Evolutionary conservation across 2,888 invertebrate species (phyloP).

Genomic region (Xestia c-nigrum): DNA sequence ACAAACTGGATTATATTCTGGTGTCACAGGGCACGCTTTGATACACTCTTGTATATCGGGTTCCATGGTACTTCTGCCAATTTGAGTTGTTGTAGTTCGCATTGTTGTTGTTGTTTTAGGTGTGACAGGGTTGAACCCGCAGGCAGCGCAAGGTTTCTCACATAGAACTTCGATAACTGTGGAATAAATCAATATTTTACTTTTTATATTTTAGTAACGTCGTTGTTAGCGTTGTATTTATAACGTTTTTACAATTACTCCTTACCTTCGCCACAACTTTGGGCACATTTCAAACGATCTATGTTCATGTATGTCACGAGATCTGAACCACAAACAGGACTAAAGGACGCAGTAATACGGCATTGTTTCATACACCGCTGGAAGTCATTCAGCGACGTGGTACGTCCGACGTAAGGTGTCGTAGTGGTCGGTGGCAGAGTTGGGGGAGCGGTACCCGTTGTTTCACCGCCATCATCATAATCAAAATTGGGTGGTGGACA

Average conservation of each 20-base stretch:
- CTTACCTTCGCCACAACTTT: conserved; percentile 83
- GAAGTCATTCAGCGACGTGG: conserved; percentile 21
- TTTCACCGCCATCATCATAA: not conserved
- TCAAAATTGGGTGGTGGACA: conserved; percentile 42
- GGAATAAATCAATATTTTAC: conserved; percentile 1
- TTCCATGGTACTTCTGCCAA: conserved; percentile 15
- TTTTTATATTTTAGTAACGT: no score
- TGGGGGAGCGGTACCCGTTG: not conserved
- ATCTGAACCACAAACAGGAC: conserved; percentile 86
- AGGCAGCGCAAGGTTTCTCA: conserved; percentile 50
- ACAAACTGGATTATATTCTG: conserved; percentile 86
- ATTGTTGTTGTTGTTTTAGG: conserved; percentile 29
- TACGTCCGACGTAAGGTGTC: conserved; percentile 10
- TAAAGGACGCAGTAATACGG: conserved; percentile 78
- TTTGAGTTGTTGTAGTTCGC: conserved; percentile 7
- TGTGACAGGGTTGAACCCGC: conserved; percentile 25
- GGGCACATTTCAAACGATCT: conserved; percentile 81
- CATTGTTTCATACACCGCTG: conserved; percentile 72
- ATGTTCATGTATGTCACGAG: conserved; percentile 82
- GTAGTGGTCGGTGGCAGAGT: conserved; percentile 2
- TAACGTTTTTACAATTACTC: not conserved
- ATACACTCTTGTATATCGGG: conserved; percentile 52
- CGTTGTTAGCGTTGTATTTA: no score
- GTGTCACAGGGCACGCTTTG: conserved; percentile 74
- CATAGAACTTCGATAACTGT: conserved; percentile 59